Conservation (phyloP, 2,113 vertebrate genomes). For the Trogon melanurus region DNA sequence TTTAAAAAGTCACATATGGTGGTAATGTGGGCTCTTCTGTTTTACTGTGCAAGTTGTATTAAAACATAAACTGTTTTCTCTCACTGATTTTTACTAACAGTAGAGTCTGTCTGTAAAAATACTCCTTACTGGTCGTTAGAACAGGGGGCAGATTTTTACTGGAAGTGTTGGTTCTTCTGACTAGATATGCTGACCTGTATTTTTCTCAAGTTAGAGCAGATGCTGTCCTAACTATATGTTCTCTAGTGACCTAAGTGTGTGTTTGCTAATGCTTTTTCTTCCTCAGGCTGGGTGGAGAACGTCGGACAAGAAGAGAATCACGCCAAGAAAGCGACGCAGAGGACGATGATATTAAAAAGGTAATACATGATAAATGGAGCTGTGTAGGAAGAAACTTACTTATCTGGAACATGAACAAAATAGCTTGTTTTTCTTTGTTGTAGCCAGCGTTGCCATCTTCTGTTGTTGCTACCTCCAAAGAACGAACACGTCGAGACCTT, state of each 20-base stretch:
- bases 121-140: not conserved
- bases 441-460: slow-evolving; percentile 99
- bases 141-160: not conserved
- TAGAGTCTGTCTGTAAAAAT: not conserved
- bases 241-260: not conserved
- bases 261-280: not conserved
- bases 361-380: slow-evolving; percentile 38
- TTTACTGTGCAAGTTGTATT: not conserved
- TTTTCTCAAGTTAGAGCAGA: not conserved
- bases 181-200: not conserved
- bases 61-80: not conserved
- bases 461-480: slow-evolving; percentile 99
- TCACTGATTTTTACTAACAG: not conserved
- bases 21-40: accelerated
- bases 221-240: not conserved
- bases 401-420: not conserved
- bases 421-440: not conserved
- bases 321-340: slow-evolving; percentile 98
- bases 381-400: not conserved
- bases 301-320: slow-evolving; percentile 94
- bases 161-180: not conserved
- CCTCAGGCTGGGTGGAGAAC: slow-evolving; percentile 93
- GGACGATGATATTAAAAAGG: slow-evolving; percentile 98
- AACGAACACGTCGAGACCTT: slow-evolving; percentile 97
- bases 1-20: not conserved